Percentiles rank a stretch among this genome's conserved stretches.
Conservation (phyloP, 2,797 vertebrate genomes). For the Tamandua tetradactyla region DNA sequence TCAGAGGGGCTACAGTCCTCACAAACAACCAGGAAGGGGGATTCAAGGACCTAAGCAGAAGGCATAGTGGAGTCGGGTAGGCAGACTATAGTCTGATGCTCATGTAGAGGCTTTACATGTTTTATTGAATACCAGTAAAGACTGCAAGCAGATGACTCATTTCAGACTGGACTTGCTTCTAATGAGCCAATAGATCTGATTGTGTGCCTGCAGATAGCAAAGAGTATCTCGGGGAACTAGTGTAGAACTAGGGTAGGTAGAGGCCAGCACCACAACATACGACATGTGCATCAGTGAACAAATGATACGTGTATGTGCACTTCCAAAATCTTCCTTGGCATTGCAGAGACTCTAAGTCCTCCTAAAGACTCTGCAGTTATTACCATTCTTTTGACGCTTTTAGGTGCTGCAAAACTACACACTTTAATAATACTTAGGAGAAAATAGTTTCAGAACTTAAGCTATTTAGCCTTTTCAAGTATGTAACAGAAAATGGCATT, state of each 20-base stretch:
- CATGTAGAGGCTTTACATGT: neutral
- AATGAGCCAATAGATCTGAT: neutral
- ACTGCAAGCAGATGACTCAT: neutral
- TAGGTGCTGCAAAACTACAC: slow-evolving; percentile 34
- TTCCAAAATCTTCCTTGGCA: neutral
- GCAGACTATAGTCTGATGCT: neutral
- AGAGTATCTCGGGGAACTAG: neutral
- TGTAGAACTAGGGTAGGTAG: neutral
- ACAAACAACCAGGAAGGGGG: neutral
- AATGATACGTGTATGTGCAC: neutral
- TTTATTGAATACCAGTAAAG: neutral
- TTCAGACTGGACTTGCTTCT: neutral
- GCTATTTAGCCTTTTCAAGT: slow-evolving; percentile 49
- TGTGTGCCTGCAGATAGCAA: neutral
- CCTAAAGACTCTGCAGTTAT: neutral
- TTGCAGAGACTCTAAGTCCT: slow-evolving; percentile 4
- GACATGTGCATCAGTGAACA: neutral
- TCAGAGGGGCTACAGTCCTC: neutral
- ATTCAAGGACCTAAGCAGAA: neutral
- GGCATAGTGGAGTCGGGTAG: neutral
- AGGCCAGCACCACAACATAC: accelerated
- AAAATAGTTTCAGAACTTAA: slow-evolving; percentile 42
- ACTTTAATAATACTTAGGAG: slow-evolving; percentile 51
- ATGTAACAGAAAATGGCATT: slow-evolving; percentile 52
- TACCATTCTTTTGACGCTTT: slow-evolving; percentile 18